Base-by-base conservation (phyloP, 1,140 invertebrate species). In the Drosophila takahashii region DNA sequence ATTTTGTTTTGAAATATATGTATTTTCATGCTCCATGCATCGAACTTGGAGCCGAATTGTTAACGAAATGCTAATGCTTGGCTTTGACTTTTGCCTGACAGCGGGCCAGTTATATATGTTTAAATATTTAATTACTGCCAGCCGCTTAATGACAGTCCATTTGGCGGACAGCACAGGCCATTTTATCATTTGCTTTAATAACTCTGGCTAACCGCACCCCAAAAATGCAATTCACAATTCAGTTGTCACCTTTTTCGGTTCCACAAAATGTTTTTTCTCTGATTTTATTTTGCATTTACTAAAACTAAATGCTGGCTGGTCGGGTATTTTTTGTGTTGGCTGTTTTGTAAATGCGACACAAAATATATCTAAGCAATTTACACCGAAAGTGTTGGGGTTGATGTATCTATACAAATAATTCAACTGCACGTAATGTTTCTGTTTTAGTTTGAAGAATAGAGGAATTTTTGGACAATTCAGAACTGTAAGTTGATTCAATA, bases 71-170 rank as follows among this genome's bases (percentile, higher is more conserved):
- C 71, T 77, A 85, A 79, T 81, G 81, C 77, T 61, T 61, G 64
- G 76, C 71, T 79, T 51, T 67, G 62, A 77, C 73, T 81, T 51
- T 66, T 50, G 51, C 9, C 61, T 64, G 74, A 78, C 79, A 74
- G 61, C 15, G 36, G 11, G 9, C 41, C 72, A 29, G 41, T 57
- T 52, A 75, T 53, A 74, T 48, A 67, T 61, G 80, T 62, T 71
- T 61, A 79, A 89, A 87, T 87, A 87, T 87, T 87, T 87, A 87
- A 87, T 87, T 87, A 89, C 83, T 56, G 64, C 16, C 48, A 77
- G 60, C 41, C 62, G 57, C 64, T 84, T 76, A 84, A 79, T 84
- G 80, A 39, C 80, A 73, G 61, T 67, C 39, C 73, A 66, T 32
- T 64, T 65, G 57, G 18, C 54, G 56, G 39, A 11, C 60, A 16